These are phyloP conservation scores for Dryobotodes eremita DNA, from an alignment of 2,888 invertebrate genomes.

Conservation along the genomic window DNA sequence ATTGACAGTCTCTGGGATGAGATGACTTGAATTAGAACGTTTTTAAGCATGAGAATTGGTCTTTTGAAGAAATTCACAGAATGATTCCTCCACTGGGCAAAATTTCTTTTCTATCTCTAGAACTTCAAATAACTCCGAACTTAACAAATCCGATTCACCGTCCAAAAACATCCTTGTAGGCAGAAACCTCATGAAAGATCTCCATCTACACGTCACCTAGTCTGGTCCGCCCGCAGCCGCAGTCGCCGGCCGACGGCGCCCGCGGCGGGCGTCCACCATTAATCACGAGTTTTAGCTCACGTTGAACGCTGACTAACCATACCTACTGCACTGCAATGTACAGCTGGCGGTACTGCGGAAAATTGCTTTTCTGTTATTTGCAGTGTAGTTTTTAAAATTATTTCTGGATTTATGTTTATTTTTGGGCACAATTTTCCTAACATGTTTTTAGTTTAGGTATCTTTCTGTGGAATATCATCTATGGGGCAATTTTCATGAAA, in stretches of 20 bases:
- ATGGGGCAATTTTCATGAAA: background rate
- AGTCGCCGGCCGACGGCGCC: slow-evolving; percentile 85
- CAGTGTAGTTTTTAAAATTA: slow-evolving; percentile 26
- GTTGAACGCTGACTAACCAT: slow-evolving; percentile 76
- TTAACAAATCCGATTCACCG: background rate
- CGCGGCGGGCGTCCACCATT: slow-evolving; percentile 85
- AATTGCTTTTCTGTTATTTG: slow-evolving; percentile 66
- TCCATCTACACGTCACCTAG: slow-evolving; percentile 25
- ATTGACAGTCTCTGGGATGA: background rate
- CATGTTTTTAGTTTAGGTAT: background rate
- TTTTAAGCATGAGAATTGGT: background rate
- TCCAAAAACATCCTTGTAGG: slow-evolving; percentile 22
- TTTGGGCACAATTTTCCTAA: background rate
- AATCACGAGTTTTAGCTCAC: slow-evolving; percentile 88
- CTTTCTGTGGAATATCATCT: background rate
- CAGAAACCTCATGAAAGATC: slow-evolving; percentile 11
- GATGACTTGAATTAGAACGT: background rate
- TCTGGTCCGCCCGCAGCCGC: slow-evolving; percentile 70
- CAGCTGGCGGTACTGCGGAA: slow-evolving; percentile 63
- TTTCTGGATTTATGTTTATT: background rate
- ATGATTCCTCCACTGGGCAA: background rate
- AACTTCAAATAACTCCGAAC: background rate
- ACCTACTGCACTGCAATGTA: slow-evolving; percentile 73
- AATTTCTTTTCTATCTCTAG: background rate
- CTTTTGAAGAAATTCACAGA: background rate